A percentile compares a stretch with the other conserved stretches of the same genome.
Conservation (phyloP, 1,140 invertebrate genomes). For the Homalodisca vitripennis region DNA sequence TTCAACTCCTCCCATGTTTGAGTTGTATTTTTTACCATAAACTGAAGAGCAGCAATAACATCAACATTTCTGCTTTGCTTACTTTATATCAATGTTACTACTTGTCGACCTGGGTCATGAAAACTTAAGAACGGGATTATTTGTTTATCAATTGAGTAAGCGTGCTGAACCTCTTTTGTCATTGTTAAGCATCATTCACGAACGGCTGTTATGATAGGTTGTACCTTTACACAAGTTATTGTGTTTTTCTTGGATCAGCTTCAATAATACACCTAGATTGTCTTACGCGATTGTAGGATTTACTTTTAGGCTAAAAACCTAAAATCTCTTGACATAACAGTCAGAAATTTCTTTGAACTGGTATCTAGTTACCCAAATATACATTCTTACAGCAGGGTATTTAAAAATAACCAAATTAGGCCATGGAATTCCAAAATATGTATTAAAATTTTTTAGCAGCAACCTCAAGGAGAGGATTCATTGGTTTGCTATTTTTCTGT, state of each 20-base stretch:
- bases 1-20: constrained; percentile 45
- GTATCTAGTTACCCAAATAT: constrained; percentile 8
- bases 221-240: constrained; percentile 28
- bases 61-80: not conserved
- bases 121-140: constrained; percentile 40
- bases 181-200: not conserved
- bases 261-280: not conserved
- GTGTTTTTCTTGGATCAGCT: constrained; percentile 5
- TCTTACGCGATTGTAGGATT: constrained; percentile 24
- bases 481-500: not conserved
- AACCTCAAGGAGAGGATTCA: not conserved
- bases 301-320: constrained; percentile 10
- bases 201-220: constrained; percentile 24
- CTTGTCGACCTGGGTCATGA: constrained; percentile 36
- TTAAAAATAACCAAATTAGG: constrained; percentile 17
- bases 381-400: constrained; percentile 27
- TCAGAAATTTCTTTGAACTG: constrained; percentile 2
- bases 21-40: not conserved
- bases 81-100: constrained; percentile 29
- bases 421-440: not conserved
- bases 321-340: constrained; percentile 24
- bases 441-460: not conserved
- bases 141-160: constrained; percentile 41
- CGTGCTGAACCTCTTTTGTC: not conserved
- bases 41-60: not conserved